Evolutionary conservation across 2,797 vertebrate genomes (phyloP), one percentile per base, ranked within the genome.

Genomic region (Huso huso): DNA sequence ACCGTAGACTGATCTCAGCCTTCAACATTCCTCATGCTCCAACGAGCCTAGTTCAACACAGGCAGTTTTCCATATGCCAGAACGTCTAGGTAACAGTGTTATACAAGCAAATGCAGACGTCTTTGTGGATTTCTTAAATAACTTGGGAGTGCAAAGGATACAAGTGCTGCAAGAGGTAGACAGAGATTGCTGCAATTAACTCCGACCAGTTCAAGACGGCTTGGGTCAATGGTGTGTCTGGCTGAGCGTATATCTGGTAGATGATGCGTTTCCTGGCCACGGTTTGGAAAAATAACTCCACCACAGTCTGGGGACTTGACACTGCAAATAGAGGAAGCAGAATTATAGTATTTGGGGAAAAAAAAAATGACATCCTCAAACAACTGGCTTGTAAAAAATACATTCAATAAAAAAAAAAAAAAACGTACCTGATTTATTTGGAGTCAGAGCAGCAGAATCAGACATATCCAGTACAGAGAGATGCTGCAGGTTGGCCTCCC

Each of bases 241-340:
- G 86, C 52, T 93, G 91, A 48, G 77, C 76, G 78, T 92, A 93
- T 11, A 97, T 86, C 70, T 95, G 90, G 58, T 87, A 83, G 50
- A 96, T 69, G 57, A 94, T 91, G 68, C 85, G 73, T 74, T 87
- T 96, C 74, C 93, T 87, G 64, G 87, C 94, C 51, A 85, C 85
- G 1, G 91, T 94, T 80, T 94, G 93, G 66, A 96, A 99, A 83
- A 98, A 98, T 57, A 98, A 86, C 77, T 97, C 94, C 86, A 95
- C 85, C 2, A 97, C 81, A 0, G 95, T 95, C 79, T 95, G 94
- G 71, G 94, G 94, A 71, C 86, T 81, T 0, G 93, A 78, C 2
- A 83, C 96, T 96, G 67, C 12, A 50, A 6, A 63, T 37, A n/a
- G 64, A 61, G 10, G 50, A 52, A 23, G 65, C 37, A 49, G 23